Base-by-base conservation (phyloP, 2,888 invertebrate species). In the Hirtodrosophila cameraria region DNA sequence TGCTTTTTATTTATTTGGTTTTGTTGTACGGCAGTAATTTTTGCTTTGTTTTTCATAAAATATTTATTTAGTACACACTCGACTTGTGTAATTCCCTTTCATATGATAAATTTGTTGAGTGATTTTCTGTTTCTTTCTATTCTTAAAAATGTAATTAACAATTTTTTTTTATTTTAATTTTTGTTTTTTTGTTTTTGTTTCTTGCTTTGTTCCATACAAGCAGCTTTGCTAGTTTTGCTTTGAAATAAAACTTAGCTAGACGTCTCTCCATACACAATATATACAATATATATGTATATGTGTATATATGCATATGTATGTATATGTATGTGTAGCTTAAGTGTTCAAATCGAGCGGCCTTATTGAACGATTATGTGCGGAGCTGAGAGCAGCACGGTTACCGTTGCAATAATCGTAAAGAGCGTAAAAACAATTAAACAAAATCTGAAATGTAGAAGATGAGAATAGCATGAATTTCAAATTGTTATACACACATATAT, bases 321-420 rank as follows among this genome's bases (percentile, higher is more conserved):
- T 41, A 33, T 52, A 55, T 52, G 52, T 62, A 33, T 53, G 42
- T 64, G 55, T 70, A 61, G 43, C 80, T 85, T 80, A 80, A 55
- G 31, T 65, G 50, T 55, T 71, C 86, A 79, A 74, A 58, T 74
- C 64, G 64, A 75, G 75, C 69, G 59, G 69, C 72, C 78, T 94
- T 94, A 97, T 93, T 97, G 97, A 92, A 97, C 97, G 92, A 97
- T 97, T 91, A 97, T 97, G 92, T 97, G 97, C 79, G 97, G 97
- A 89, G 97, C 97, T 80, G 96, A 96, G 85, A 96, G 93, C 88
- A 97, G 93, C 90, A 97, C 97, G 81, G 97, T 96, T 88, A 97
- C 95, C 85, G 97, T 97, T 86, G 97, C 97, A 90, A 97, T 95
- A 91, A 97, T 94, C 89, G 97, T 97, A 93, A 97, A 97, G 91